Evolutionary conservation across 2,797 vertebrate species (phyloP).

Genomic region (Petrocephalus sullivani): DNA sequence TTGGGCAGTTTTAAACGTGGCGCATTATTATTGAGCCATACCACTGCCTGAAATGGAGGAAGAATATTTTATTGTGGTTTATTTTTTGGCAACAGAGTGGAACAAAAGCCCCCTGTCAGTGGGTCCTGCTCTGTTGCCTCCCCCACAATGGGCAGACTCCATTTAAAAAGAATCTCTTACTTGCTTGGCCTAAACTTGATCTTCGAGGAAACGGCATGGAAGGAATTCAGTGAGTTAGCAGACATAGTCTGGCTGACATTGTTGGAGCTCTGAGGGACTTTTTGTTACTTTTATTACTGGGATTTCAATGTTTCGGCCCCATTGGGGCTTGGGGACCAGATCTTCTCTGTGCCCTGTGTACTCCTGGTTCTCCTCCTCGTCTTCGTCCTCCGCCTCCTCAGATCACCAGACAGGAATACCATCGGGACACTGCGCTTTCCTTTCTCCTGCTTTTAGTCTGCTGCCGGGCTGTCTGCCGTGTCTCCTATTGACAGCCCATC

Average conservation of each 20-base stretch:
- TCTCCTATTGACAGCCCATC: neutral
- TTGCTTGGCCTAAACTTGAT: conserved; percentile 29
- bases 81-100: neutral
- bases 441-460: neutral
- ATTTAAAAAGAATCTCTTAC: neutral
- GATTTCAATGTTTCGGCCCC: neutral
- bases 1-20: neutral
- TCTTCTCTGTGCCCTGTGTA: neutral
- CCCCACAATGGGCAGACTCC: conserved; percentile 1
- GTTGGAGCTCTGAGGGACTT: neutral
- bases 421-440: neutral
- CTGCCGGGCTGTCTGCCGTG: neutral
- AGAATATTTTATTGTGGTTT: neutral
- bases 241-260: conserved; percentile 9
- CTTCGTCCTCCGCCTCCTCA: neutral
- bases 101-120: conserved; percentile 18
- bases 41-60: neutral
- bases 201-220: conserved; percentile 35
- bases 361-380: neutral
- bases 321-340: neutral
- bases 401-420: neutral
- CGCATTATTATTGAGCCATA: neutral
- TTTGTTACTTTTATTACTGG: neutral
- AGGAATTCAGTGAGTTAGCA: conserved; percentile 37
- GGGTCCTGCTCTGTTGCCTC: neutral